Conservation (phyloP, 2,113 vertebrate genomes). For the Pongo pygmaeus region DNA sequence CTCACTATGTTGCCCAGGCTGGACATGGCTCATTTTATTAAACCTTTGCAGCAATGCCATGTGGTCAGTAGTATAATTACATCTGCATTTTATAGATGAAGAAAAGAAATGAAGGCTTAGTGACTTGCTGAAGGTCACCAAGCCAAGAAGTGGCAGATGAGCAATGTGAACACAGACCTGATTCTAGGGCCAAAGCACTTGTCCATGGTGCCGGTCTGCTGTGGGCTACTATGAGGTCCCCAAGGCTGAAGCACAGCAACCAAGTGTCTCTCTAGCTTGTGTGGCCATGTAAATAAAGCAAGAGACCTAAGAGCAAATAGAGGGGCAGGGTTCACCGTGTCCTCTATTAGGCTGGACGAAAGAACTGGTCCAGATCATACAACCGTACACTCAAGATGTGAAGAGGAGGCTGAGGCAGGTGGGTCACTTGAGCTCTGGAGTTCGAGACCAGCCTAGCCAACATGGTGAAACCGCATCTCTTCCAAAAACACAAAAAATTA, state of each 20-base stretch:
- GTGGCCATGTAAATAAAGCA: neutral
- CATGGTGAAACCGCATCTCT: neutral
- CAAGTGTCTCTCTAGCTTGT: neutral
- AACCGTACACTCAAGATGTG: neutral
- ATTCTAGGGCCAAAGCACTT: neutral
- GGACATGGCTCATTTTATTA: neutral
- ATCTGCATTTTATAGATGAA: neutral
- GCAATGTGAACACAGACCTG: neutral
- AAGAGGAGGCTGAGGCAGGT: neutral
- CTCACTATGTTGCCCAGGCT: too few relatives aligned
- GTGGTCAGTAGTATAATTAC: neutral
- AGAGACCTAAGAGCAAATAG: neutral
- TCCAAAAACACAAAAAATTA: neutral
- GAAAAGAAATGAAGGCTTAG: neutral
- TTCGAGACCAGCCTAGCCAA: neutral
- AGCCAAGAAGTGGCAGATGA: neutral
- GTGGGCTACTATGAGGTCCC: neutral
- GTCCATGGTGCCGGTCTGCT: neutral
- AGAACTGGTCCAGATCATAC: neutral
- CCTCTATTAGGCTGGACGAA: neutral
- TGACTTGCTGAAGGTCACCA: neutral
- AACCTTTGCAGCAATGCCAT: neutral
- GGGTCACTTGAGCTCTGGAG: neutral
- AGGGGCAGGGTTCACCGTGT: accelerated
- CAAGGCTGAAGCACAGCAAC: neutral